Percentiles rank a stretch among this genome's conserved stretches.
Conservation (phyloP, 2,113 vertebrate species). For the Forbesichthys agassizii region DNA sequence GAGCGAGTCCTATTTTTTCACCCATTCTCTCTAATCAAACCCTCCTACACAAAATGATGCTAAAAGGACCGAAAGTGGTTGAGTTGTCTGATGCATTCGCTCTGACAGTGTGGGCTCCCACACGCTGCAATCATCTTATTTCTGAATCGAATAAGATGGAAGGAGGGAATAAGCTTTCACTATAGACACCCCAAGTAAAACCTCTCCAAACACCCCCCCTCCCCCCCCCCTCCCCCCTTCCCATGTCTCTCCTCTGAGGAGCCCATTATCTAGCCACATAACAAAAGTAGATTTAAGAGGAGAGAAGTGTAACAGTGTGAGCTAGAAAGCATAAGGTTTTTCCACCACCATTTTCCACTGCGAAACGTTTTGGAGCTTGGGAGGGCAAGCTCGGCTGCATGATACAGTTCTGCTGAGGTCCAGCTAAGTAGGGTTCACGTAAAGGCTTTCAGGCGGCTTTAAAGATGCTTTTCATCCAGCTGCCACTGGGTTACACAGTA, state of each 20-base stretch:
- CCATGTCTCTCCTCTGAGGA: background rate
- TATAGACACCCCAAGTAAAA: background rate
- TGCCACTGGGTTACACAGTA: background rate
- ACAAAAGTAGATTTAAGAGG: background rate
- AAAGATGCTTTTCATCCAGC: too few species aligned
- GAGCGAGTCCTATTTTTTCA: background rate
- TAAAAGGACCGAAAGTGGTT: background rate
- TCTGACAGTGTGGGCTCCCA: constrained; percentile 1
- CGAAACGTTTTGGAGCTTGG: too few species aligned
- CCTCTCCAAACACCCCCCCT: constrained; percentile 5
- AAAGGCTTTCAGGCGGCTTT: too few species aligned
- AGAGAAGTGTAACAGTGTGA: background rate
- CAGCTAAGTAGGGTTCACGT: too few species aligned
- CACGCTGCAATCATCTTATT: constrained; percentile 6
- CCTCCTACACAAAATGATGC: background rate
- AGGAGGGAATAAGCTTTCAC: background rate
- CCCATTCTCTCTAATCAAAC: background rate
- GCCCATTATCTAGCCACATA: background rate
- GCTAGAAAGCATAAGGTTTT: background rate
- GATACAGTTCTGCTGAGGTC: too few species aligned
- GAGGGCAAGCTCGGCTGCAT: too few species aligned
- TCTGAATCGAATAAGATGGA: constrained; percentile 10
- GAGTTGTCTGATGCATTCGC: constrained; percentile 1
- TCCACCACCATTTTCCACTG: too few species aligned
- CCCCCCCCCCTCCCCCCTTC: background rate